These are phyloP conservation scores for Holothuria glaberrima DNA, from an alignment of 35 echinoderm and acorn worm genomes.

Conservation along the genomic window DNA sequence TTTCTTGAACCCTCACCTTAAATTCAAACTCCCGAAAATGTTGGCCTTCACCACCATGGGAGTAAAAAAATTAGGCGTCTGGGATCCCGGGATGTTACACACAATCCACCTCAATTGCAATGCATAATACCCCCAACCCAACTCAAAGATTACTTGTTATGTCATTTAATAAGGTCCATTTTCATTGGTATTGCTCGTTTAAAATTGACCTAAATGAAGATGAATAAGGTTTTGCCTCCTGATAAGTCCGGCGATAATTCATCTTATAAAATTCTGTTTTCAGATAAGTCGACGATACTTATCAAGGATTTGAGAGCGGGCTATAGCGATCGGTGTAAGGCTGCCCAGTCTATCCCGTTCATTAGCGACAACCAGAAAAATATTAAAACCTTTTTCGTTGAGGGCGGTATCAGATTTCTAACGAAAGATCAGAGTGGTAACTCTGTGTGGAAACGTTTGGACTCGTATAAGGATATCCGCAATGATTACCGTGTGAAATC, in stretches of 20 bases:
- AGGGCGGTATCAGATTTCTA: slow-evolving; percentile 34
- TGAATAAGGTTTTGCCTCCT: neutral
- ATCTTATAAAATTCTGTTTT: slow-evolving; percentile 30
- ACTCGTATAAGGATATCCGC: slow-evolving; percentile 23
- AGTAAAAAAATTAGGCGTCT: slow-evolving; percentile 1
- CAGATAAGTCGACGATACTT: slow-evolving; percentile 15
- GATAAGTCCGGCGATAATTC: slow-evolving; percentile 7
- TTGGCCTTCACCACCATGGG: neutral
- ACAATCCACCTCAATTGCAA: neutral
- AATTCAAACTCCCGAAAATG: slow-evolving; percentile 4
- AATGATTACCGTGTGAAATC: slow-evolving; percentile 26
- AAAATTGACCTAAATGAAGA: neutral
- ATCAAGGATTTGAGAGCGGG: slow-evolving; percentile 16
- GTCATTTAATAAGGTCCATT: slow-evolving; percentile 31
- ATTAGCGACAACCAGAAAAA: neutral
- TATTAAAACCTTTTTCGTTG: slow-evolving; percentile 35
- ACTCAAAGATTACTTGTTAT: neutral
- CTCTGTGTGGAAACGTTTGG: slow-evolving; percentile 27
- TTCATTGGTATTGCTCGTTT: slow-evolving; percentile 12
- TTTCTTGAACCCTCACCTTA: slow-evolving; percentile 1
- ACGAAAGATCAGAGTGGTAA: neutral
- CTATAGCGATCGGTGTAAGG: slow-evolving; percentile 23
- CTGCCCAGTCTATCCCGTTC: slow-evolving; percentile 16
- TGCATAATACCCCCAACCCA: neutral
- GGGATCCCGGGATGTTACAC: neutral